Conservation (phyloP, 2,888 invertebrate genomes). For the Drosophila diplacantha region DNA sequence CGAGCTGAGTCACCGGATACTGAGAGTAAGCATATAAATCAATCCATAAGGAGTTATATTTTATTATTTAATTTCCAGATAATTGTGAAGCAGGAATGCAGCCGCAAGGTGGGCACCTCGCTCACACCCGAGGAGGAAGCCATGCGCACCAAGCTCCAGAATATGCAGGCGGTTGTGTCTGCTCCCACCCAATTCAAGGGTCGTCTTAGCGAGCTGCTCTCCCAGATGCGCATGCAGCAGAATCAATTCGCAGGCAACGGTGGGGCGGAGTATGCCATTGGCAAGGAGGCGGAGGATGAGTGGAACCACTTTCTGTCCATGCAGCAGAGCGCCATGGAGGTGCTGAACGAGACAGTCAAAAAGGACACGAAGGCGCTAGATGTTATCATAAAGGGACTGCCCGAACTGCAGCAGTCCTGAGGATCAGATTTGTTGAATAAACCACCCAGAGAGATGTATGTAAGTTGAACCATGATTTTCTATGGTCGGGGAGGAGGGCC, state of each 20-base stretch:
- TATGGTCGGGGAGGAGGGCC: conserved; percentile 14
- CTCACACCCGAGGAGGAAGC: conserved; percentile 94
- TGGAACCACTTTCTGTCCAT: conserved; percentile 88
- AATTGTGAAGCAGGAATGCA: conserved; percentile 91
- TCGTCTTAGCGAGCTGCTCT: conserved; percentile 92
- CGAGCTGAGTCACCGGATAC: conserved; percentile 88
- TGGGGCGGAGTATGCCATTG: conserved; percentile 87
- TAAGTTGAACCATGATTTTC: conserved; percentile 7
- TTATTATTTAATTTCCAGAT: conserved; percentile 80
- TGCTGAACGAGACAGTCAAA: conserved; percentile 89
- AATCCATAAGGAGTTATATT: background rate
- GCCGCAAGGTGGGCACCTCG: conserved; percentile 91
- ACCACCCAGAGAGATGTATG: conserved; percentile 6
- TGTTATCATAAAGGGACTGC: conserved; percentile 87
- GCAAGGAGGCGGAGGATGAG: conserved; percentile 84
- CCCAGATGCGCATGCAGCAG: conserved; percentile 88
- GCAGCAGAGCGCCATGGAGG: conserved; percentile 93
- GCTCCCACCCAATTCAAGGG: conserved; percentile 97
- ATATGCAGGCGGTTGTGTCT: conserved; percentile 90
- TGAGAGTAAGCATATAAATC: conserved; percentile 81
- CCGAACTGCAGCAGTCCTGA: conserved; percentile 78
- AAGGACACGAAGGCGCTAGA: conserved; percentile 88
- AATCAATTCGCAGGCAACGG: conserved; percentile 81
- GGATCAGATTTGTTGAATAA: conserved; percentile 28
- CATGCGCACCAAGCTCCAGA: conserved; percentile 90